Base-by-base conservation (phyloP, 2,797 vertebrate genomes). In the Sebastes steindachneri region DNA sequence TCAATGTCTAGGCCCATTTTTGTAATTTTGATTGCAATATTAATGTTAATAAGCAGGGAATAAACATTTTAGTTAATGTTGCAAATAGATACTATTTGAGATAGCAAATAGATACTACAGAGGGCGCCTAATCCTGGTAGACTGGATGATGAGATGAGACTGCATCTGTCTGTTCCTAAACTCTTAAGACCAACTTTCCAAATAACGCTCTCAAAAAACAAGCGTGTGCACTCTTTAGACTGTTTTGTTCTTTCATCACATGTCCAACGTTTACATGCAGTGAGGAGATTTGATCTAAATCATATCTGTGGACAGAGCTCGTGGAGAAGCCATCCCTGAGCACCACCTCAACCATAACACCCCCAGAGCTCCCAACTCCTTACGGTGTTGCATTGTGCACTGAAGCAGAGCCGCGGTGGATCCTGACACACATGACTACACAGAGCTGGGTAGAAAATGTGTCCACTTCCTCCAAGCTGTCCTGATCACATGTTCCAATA, bases 361-460 rank as follows among this genome's bases (percentile, higher is more conserved):
- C 73, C 74, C 79, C 35, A 66, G 29, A 90, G 84, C 75, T 83
- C 80, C 77, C 19, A 8, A 59, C 73, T 68, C 60, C 54, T 37
- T 60, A 59, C 78, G 25, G 70, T 33, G 83, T 51, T 55, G 73
- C 69, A 75, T 55, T 89, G 88, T 89, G 89, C 88, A 83, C 28
- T 78, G 69, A 88, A 80, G 93, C 90, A 59, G 74, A 83, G 85
- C 41, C 21, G 37, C 82, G 65, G 76, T 76, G 57, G 66, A 82
- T 89, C 80, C 79, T 57, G 86, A 86, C 85, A 91, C 91, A 88
- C 93, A 91, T 91, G 88, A 92, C 80, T 86, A 91, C 86, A 86
- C 91, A 91, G 83, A 86, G 85, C 83, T 59, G 58, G 67, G 73
- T 31, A 73, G 72, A 85, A 89, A 88, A 90, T 82, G 57, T 59